phyloP scores from a whole-genome alignment of 2,113 vertebrate species.

The Hippocampus guttulatus region DNA sequence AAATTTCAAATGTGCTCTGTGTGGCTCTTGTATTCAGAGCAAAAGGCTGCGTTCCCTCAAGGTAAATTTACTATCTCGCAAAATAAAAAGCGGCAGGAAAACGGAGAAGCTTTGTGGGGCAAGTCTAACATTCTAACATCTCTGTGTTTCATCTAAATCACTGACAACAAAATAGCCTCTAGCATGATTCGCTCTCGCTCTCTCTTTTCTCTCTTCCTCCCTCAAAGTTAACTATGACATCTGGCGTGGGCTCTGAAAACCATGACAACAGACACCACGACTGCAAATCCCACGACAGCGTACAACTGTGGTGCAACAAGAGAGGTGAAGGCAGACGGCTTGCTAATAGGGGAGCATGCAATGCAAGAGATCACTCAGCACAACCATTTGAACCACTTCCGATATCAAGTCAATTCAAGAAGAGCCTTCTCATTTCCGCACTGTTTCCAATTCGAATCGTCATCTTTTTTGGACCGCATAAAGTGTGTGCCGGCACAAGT shows the following conservation, averaged over 20 bases:
- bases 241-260: conserved; percentile 81
- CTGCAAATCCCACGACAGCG: conserved; percentile 71
- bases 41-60: conserved; percentile 64
- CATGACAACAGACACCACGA: conserved; percentile 77
- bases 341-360: conserved; percentile 71
- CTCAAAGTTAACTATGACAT: conserved; percentile 81
- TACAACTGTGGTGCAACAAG: conserved; percentile 66
- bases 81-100: conserved; percentile 28
- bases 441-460: conserved; percentile 57
- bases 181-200: conserved; percentile 69
- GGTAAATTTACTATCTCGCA: conserved; percentile 64
- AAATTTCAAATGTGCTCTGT: conserved; percentile 55
- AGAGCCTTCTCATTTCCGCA: conserved; percentile 50
- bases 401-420: conserved; percentile 68
- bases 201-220: conserved; percentile 55
- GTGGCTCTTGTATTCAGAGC: conserved; percentile 49
- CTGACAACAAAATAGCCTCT: conserved; percentile 79
- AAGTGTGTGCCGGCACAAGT: conserved; percentile 24
- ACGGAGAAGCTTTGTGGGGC: conserved; percentile 58
- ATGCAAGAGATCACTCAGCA: conserved; percentile 74
- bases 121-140: conserved; percentile 74
- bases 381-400: conserved; percentile 72
- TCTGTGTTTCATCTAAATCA: conserved; percentile 76
- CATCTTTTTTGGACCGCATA: conserved; percentile 28
- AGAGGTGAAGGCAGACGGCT: conserved; percentile 67